Conservation (phyloP, 2,113 vertebrate genomes). For the Campylomormyrus tamandua region DNA sequence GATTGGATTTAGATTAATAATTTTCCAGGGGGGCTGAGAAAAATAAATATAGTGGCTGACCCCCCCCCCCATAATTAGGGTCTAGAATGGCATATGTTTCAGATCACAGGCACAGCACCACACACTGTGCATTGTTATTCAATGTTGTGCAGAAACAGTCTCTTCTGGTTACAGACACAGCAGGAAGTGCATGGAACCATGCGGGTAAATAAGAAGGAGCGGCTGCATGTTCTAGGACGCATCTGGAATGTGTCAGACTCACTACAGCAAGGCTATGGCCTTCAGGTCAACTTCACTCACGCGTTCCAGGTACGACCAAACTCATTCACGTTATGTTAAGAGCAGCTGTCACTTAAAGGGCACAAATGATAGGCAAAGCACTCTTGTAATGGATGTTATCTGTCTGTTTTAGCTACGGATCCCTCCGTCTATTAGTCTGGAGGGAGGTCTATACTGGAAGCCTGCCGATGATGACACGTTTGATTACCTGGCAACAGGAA, state of each 20-base stretch:
- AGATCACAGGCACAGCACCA: neutral
- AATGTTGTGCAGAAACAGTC: neutral
- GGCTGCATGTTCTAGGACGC: constrained; percentile 54
- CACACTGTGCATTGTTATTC: neutral
- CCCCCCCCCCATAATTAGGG: neutral
- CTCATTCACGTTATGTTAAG: neutral
- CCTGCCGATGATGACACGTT: constrained; percentile 43
- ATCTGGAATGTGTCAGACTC: constrained; percentile 47
- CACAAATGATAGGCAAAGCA: neutral
- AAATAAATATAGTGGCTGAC: neutral
- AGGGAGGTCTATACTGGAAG: constrained; percentile 56
- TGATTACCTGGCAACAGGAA: constrained; percentile 48
- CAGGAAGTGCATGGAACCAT: constrained; percentile 54
- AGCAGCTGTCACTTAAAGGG: neutral
- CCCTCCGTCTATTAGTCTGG: constrained; percentile 56
- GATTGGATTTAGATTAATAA: neutral
- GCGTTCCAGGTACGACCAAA: constrained; percentile 62
- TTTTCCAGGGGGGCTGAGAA: neutral
- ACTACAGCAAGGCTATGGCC: constrained; percentile 40
- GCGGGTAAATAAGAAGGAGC: constrained; percentile 55
- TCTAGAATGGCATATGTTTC: neutral
- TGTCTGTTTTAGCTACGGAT: constrained; percentile 56
- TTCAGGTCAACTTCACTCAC: constrained; percentile 57
- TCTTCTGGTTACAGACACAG: constrained; percentile 47
- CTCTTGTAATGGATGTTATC: constrained; percentile 8